Evolutionary conservation across 2,888 invertebrate genomes (phyloP).

Genomic region (Cheilosia vulpina): DNA sequence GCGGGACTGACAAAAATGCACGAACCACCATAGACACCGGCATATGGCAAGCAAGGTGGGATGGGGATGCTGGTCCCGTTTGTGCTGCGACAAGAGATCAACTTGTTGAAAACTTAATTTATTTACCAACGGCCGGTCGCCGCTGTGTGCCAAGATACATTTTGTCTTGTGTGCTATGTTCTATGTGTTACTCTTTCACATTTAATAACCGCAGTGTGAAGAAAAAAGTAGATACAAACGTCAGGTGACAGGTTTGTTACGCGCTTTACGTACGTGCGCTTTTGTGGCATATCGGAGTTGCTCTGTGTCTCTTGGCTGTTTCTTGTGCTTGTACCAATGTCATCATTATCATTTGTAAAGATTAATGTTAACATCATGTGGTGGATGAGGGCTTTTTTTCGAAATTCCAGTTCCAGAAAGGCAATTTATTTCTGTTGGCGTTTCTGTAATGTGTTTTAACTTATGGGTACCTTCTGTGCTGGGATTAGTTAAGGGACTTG

Average conservation of each 20-base stretch:
- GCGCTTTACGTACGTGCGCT: conserved; percentile 50
- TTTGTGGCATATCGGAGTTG: conserved; percentile 13
- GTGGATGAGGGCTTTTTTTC: too few species aligned
- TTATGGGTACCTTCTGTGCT: too few species aligned
- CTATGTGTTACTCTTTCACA: conserved; percentile 27
- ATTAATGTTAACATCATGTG: conserved; percentile 42
- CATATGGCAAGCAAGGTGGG: neutral
- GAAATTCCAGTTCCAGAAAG: conserved; percentile 32
- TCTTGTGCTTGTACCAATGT: conserved; percentile 39
- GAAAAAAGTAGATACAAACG: conserved; percentile 11
- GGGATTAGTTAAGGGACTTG: too few species aligned
- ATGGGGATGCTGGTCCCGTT: conserved; percentile 22
- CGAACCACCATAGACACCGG: neutral
- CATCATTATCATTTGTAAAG: conserved; percentile 56
- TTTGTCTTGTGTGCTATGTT: conserved; percentile 3
- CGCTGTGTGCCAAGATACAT: neutral
- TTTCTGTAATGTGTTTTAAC: too few species aligned
- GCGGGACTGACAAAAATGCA: neutral
- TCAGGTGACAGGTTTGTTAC: conserved; percentile 55
- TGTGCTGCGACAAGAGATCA: conserved; percentile 54
- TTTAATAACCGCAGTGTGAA: conserved; percentile 15
- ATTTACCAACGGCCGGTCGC: conserved; percentile 19
- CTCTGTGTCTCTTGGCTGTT: neutral
- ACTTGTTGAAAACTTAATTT: conserved; percentile 71
- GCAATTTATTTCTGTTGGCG: too few species aligned